Percentiles rank a stretch among this genome's conserved stretches.
phyloP scores from a whole-genome alignment of 64 coral and sea anemone species.

The Montipora sp. region DNA sequence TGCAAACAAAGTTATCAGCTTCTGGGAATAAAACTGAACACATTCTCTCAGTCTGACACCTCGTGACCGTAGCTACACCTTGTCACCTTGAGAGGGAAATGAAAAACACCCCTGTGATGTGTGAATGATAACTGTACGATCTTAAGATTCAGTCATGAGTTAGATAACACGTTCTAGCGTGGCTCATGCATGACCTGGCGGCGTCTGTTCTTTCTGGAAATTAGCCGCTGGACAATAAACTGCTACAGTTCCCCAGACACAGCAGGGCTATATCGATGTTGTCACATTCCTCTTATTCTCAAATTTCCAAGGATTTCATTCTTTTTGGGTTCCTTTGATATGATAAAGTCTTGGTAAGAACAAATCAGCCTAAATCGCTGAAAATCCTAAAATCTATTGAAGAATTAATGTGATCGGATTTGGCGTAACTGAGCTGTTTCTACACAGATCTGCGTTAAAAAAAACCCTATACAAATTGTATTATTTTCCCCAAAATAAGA shows the following conservation, averaged over 20 bases:
- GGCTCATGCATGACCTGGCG: no score
- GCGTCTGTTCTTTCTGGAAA: no score
- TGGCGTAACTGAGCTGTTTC: not conserved
- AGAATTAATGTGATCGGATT: slow-evolving; percentile 21
- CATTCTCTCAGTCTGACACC: no score
- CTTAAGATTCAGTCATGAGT: no score
- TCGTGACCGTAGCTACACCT: no score
- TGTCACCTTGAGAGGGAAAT: no score
- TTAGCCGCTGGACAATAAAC: not conserved
- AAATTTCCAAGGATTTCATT: slow-evolving; percentile 1
- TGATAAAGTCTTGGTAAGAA: not conserved
- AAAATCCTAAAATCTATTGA: not conserved
- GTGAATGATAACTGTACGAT: no score
- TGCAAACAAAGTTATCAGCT: no score
- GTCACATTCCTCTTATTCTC: not conserved
- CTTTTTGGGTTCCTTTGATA: not conserved
- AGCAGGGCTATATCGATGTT: not conserved
- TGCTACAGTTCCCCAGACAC: not conserved
- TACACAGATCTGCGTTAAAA: not conserved
- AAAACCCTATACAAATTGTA: not conserved
- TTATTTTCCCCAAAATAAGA: not conserved
- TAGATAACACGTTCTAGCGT: no score
- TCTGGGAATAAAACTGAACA: no score
- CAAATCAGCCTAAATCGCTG: not conserved
- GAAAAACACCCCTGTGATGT: no score